These are phyloP conservation scores for Dendrocincla fuliginosa DNA, from an alignment of 2,797 vertebrate genomes.

Conservation along the genomic window DNA sequence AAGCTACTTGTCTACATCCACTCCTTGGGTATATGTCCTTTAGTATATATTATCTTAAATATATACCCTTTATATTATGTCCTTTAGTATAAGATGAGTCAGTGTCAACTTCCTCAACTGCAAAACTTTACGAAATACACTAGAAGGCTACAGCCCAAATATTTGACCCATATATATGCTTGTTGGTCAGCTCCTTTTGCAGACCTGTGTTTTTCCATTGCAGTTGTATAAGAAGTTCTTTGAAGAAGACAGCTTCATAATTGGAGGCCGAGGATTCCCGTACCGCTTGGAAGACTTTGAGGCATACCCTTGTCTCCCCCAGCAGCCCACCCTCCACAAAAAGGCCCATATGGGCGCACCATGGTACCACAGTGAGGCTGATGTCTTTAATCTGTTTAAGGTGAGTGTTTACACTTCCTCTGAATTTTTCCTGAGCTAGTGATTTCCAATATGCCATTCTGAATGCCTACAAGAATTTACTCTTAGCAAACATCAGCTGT, in stretches of 20 bases:
- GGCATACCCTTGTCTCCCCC: conserved; percentile 46
- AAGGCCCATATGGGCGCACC: neutral
- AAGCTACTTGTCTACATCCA: neutral
- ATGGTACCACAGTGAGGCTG: conserved; percentile 62
- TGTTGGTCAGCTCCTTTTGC: neutral
- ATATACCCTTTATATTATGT: neutral
- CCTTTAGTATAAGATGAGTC: neutral
- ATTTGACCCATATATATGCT: neutral
- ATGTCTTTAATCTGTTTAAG: conserved; percentile 60
- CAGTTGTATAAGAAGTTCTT: neutral
- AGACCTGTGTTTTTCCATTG: neutral
- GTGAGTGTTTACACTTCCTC: neutral
- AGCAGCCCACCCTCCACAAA: neutral
- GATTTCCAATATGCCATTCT: neutral
- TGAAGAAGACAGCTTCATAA: rapidly evolving
- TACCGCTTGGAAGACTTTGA: conserved; percentile 64
- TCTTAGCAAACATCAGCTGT: neutral
- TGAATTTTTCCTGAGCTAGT: neutral
- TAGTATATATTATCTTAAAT: neutral
- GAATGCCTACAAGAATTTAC: neutral
- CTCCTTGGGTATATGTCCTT: neutral
- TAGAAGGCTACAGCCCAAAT: neutral
- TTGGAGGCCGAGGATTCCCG: conserved; percentile 22
- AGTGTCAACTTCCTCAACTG: neutral
- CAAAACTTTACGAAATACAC: neutral